Evolutionary conservation across 2,113 vertebrate species (phyloP).

Genomic region (Trichomycterus rosablanca): DNA sequence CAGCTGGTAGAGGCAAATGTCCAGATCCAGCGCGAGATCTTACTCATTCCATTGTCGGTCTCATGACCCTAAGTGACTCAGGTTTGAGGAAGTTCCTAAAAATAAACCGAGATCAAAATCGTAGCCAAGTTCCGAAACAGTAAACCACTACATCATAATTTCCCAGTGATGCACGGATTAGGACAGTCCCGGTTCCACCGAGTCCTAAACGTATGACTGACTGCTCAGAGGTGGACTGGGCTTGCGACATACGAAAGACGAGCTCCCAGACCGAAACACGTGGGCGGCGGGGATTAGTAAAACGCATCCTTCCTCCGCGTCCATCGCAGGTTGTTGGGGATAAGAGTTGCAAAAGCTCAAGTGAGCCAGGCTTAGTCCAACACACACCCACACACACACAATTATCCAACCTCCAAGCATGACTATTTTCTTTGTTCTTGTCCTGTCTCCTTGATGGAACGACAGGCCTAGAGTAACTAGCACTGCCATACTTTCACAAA

Average conservation of each 20-base stretch:
- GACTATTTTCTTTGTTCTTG: too few relatives aligned
- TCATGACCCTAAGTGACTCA: background rate
- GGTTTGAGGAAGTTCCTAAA: background rate
- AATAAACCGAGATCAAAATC: background rate
- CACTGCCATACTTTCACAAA: too few relatives aligned
- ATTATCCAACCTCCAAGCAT: too few relatives aligned
- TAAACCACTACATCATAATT: background rate
- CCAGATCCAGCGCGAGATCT: background rate
- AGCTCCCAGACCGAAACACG: background rate
- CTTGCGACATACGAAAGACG: background rate
- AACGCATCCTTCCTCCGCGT: background rate
- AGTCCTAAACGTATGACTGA: background rate
- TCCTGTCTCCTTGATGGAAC: too few relatives aligned
- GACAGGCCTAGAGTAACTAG: too few relatives aligned
- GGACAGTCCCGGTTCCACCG: background rate
- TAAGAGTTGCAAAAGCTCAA: background rate
- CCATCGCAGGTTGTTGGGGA: background rate
- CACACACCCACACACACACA: background rate
- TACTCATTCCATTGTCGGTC: background rate
- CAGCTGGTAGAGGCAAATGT: background rate
- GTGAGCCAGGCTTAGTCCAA: background rate
- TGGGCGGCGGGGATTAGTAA: background rate
- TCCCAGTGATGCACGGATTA: background rate
- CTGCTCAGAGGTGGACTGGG: background rate
- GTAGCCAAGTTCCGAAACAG: background rate